Conservation (phyloP, 2,113 vertebrate species). For the Rhinogobius similis region DNA sequence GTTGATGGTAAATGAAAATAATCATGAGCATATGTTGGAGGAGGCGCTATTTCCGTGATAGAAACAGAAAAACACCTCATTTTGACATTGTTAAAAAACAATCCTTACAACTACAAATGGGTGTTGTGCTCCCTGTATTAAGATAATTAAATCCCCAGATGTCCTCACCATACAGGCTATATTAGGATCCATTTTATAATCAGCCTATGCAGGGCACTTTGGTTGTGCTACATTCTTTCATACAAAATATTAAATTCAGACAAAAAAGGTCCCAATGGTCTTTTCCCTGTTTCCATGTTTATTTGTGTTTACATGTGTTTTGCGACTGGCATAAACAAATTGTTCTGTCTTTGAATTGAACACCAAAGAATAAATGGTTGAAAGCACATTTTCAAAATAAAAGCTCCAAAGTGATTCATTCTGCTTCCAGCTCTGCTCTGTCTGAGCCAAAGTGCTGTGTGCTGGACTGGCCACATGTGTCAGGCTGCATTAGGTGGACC, state of each 20-base stretch:
- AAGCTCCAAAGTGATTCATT: constrained; percentile 54
- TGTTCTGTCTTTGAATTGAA: constrained; percentile 24
- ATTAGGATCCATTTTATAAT: background rate
- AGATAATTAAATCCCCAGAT: background rate
- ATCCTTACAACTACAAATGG: background rate
- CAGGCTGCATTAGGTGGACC: constrained; percentile 68
- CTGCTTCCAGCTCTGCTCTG: constrained; percentile 44
- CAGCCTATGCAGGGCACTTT: background rate
- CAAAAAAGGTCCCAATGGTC: background rate
- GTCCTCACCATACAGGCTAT: too few species aligned
- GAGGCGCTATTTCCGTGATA: too few species aligned
- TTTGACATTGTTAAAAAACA: background rate
- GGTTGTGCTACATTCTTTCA: background rate
- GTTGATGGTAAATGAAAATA: too few species aligned
- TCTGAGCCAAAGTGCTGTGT: constrained; percentile 55
- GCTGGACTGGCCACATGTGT: constrained; percentile 68
- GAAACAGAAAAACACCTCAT: background rate
- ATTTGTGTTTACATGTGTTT: constrained; percentile 15
- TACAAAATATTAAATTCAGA: background rate
- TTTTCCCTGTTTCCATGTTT: background rate
- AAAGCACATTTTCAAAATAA: constrained; percentile 50
- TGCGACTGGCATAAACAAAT: constrained; percentile 16
- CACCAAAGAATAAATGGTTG: constrained; percentile 8
- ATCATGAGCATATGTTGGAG: too few species aligned
- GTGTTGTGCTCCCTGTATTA: background rate